Conservation (phyloP, 2,888 invertebrate genomes). For the Drosophila glabriapex region DNA sequence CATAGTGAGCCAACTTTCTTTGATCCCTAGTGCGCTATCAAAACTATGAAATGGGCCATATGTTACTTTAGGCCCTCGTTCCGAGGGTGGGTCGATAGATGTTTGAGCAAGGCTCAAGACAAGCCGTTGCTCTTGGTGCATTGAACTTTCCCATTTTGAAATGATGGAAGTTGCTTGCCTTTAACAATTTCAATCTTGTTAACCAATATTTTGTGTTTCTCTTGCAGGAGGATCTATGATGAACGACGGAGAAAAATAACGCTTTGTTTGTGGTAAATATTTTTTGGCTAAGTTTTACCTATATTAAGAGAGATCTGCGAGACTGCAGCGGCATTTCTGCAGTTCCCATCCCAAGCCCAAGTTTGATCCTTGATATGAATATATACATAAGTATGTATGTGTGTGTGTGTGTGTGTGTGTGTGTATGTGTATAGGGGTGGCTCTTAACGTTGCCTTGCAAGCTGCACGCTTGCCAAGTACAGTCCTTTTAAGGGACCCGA, state of each 20-base stretch:
- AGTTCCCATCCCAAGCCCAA: slow-evolving; percentile 43
- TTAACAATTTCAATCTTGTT: slow-evolving; percentile 6
- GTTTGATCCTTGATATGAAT: slow-evolving; percentile 50
- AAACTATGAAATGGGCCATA: slow-evolving; percentile 58
- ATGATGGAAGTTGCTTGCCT: slow-evolving; percentile 11
- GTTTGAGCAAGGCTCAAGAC: slow-evolving; percentile 23
- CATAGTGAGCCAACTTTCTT: slow-evolving; percentile 46
- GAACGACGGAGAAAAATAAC: slow-evolving; percentile 84
- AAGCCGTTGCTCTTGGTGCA: slow-evolving; percentile 54
- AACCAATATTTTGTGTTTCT: slow-evolving; percentile 32
- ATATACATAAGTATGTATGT: neutral
- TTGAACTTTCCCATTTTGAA: slow-evolving; percentile 58
- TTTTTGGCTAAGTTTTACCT: slow-evolving; percentile 1
- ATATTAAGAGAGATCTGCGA: slow-evolving; percentile 23
- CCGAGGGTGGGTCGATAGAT: slow-evolving; percentile 53
- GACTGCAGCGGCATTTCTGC: slow-evolving; percentile 50
- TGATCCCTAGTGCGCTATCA: slow-evolving; percentile 41
- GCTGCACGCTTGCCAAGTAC: slow-evolving; percentile 68
- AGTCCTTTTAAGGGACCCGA: slow-evolving; percentile 45
- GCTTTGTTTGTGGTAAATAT: slow-evolving; percentile 83
- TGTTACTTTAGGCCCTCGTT: slow-evolving; percentile 40
- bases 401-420: neutral
- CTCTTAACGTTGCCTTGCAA: slow-evolving; percentile 63
- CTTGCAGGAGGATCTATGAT: slow-evolving; percentile 84
- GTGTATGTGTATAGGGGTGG: slow-evolving; percentile 61